phyloP scores from a whole-genome alignment of 2,797 vertebrate species.

The Cryptoblepharus egeriae region DNA sequence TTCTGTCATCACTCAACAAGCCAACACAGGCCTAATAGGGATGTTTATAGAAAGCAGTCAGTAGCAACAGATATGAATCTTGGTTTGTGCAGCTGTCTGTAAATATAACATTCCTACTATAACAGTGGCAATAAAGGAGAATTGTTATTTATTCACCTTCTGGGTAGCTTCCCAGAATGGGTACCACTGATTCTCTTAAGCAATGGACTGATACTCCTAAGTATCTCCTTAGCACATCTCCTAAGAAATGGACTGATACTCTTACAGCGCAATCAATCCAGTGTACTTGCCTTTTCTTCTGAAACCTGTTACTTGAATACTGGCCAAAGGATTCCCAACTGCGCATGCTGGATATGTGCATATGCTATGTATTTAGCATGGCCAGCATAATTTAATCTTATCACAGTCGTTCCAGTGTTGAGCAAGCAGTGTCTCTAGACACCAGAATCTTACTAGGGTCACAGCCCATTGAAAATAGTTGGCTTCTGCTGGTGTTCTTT shows the following conservation, averaged over 20 bases:
- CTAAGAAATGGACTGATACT: neutral
- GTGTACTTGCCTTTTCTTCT: neutral
- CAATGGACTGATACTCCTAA: neutral
- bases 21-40: too few relatives aligned
- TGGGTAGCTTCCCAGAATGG: too few relatives aligned
- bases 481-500: too few relatives aligned
- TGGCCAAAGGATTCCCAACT: neutral
- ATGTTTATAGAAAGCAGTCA: too few relatives aligned
- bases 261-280: neutral
- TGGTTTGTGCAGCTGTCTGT: too few relatives aligned
- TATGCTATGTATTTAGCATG: neutral
- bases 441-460: neutral
- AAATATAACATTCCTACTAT: too few relatives aligned
- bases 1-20: too few relatives aligned
- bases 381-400: constrained; percentile 15
- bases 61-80: too few relatives aligned
- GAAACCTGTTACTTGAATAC: constrained; percentile 25
- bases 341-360: neutral
- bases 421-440: neutral
- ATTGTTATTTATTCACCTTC: too few relatives aligned
- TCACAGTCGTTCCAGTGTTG: neutral
- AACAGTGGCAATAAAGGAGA: too few relatives aligned
- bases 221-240: accelerated
- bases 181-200: accelerated
- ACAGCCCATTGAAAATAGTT: neutral